Conservation (phyloP, 1,140 invertebrate species). For the Diploscapter pachys region DNA sequence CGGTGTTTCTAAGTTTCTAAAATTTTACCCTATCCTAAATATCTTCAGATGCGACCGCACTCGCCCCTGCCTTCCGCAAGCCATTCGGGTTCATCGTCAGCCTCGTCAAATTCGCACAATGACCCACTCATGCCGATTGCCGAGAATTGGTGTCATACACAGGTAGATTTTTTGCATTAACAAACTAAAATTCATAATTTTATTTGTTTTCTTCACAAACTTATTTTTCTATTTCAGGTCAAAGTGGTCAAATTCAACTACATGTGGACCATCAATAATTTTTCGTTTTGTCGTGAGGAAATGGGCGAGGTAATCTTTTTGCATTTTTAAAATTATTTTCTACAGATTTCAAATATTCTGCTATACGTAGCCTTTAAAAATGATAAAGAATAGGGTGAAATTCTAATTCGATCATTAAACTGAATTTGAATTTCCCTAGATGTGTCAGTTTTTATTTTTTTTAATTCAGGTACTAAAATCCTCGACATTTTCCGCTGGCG, state of each 20-base stretch:
- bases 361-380: not conserved
- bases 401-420: not conserved
- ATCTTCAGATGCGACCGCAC: not conserved
- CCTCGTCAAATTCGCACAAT: not conserved
- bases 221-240: constrained; percentile 69
- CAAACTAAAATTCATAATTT: constrained; percentile 39
- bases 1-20: too few species aligned
- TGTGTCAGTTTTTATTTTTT: not conserved
- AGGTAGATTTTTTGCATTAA: constrained; percentile 66
- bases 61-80: constrained; percentile 20
- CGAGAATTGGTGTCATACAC: constrained; percentile 93
- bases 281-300: constrained; percentile 83
- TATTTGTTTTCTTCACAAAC: not conserved
- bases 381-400: not conserved
- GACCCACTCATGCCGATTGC: constrained; percentile 73
- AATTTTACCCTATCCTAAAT: too few species aligned
- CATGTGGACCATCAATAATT: constrained; percentile 99
- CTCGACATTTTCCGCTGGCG: constrained; percentile 96
- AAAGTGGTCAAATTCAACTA: constrained; percentile 99
- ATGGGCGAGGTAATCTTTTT: constrained; percentile 33
- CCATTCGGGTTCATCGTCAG: not conserved
- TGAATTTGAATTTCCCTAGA: too few species aligned
- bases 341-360: not conserved
- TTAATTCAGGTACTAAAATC: constrained; percentile 80
- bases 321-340: not conserved